Evolutionary conservation across 2,888 invertebrate species (phyloP).

Genomic region (Tethea ocularis): DNA sequence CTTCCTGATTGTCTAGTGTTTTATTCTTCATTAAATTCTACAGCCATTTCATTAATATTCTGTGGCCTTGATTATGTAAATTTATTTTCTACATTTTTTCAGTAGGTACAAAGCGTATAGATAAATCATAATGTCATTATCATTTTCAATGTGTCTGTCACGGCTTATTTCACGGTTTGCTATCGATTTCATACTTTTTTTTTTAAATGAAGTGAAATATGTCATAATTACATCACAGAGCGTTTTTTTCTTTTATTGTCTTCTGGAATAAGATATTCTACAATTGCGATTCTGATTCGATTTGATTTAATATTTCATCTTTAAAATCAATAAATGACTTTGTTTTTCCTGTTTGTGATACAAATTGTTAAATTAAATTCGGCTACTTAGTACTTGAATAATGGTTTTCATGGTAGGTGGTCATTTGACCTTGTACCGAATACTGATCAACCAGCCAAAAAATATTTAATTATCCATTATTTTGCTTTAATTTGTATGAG

Average conservation of each 20-base stretch:
- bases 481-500: constrained; percentile 53
- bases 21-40: background rate
- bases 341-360: background rate
- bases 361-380: constrained; percentile 18
- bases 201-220: background rate
- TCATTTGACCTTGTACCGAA: constrained; percentile 47
- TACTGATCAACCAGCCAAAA: constrained; percentile 42
- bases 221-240: too few relatives aligned
- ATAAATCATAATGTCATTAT: background rate
- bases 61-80: background rate
- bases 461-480: constrained; percentile 63
- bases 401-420: constrained; percentile 34
- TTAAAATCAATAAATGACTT: background rate
- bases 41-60: background rate
- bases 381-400: constrained; percentile 10
- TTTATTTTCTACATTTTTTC: background rate
- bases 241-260: background rate
- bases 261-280: background rate
- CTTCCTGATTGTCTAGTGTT: background rate
- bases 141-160: background rate
- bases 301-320: background rate
- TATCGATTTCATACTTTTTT: background rate
- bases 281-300: background rate
- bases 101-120: background rate
- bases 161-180: background rate